These are phyloP conservation scores for Mus caroli DNA, from an alignment of 2,797 vertebrate genomes.

Conservation along the genomic window DNA sequence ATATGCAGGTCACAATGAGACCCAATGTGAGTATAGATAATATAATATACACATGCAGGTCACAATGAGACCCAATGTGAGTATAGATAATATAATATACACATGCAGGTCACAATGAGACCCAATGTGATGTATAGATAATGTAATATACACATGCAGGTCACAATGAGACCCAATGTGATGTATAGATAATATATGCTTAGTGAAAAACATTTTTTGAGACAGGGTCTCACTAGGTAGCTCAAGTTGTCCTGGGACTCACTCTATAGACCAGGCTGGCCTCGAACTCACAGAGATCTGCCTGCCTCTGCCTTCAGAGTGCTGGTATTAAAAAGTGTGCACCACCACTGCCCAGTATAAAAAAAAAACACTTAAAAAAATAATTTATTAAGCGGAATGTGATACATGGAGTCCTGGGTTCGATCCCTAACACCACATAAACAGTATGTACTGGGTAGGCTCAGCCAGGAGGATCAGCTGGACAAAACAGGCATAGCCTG, in stretches of 20 bases:
- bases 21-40: no score
- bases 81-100: no score
- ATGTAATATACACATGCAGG: not conserved
- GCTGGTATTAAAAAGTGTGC: not conserved
- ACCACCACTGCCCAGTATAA: not conserved
- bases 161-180: not conserved
- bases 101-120: no score
- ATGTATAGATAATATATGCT: not conserved
- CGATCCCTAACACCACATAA: not conserved
- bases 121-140: no score
- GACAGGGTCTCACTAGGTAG: not conserved
- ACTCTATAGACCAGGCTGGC: not conserved
- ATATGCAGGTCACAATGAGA: no score
- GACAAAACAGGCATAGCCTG: not conserved
- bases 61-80: no score
- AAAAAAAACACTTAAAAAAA: not conserved
- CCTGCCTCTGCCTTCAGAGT: not conserved
- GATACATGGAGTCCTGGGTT: not conserved
- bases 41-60: no score
- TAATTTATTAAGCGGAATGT: not conserved
- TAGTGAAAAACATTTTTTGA: not conserved
- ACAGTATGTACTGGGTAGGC: not conserved
- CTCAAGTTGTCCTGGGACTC: not conserved
- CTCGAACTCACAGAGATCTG: not conserved
- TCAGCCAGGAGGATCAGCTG: not conserved